These are phyloP conservation scores for Oryctes rhinoceros DNA, from an alignment of 1,140 invertebrate species.

Conservation along the genomic window DNA sequence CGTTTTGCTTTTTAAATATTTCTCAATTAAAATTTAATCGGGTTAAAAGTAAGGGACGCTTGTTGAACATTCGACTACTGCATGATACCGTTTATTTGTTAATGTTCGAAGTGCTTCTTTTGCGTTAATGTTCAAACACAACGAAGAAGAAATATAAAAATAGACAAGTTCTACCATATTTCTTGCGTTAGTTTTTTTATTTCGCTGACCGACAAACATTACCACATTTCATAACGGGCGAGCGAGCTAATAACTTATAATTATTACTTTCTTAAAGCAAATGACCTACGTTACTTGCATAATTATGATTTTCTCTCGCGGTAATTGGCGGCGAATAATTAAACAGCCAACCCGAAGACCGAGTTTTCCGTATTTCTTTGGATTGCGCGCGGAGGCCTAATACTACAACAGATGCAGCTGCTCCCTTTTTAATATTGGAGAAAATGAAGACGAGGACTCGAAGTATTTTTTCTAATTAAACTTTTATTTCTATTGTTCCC, in stretches of 20 bases:
- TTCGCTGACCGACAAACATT: background rate
- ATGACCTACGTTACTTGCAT: slow-evolving; percentile 32
- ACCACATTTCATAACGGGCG: background rate
- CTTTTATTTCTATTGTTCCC: background rate
- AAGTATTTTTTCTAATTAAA: background rate
- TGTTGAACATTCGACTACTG: too few relatives aligned
- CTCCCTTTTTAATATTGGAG: background rate
- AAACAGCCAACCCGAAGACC: slow-evolving; percentile 11
- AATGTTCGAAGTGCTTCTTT: background rate
- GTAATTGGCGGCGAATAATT: slow-evolving; percentile 33
- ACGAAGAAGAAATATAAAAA: background rate
- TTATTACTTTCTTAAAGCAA: slow-evolving; percentile 27
- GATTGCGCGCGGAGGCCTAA: background rate
- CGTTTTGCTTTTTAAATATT: background rate
- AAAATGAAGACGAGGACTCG: background rate
- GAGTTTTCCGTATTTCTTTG: background rate
- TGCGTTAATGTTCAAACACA: background rate
- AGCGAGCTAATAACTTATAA: slow-evolving; percentile 30
- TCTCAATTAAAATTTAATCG: background rate
- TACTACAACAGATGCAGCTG: slow-evolving; percentile 5
- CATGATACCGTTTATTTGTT: too few relatives aligned
- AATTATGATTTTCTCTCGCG: slow-evolving; percentile 14
- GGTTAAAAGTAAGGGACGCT: too few relatives aligned
- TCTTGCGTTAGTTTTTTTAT: background rate
- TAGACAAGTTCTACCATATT: background rate